phyloP scores from a whole-genome alignment of 2,797 vertebrate species.

The Halcyon chelicuti region DNA sequence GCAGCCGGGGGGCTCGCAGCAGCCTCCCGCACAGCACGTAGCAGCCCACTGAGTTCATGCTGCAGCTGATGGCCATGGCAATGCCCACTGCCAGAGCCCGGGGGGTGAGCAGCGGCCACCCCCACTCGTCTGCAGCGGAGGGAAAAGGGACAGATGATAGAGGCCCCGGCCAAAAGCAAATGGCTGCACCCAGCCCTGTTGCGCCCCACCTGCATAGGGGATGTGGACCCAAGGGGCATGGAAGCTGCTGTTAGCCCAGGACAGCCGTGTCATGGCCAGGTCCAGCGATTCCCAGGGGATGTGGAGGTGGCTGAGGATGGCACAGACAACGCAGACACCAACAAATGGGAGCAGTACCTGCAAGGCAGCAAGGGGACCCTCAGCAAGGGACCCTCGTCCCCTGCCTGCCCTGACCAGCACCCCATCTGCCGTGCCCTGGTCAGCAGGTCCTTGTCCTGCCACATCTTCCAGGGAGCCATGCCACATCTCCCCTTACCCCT shows the following conservation, averaged over 20 bases:
- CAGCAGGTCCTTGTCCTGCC: background rate
- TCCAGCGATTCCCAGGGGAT: slow-evolving; percentile 38
- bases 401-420: background rate
- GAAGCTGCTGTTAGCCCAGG: slow-evolving; percentile 51
- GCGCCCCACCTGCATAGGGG: slow-evolving; percentile 79
- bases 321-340: slow-evolving; percentile 78
- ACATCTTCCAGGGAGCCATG: background rate
- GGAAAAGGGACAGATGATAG: background rate
- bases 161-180: background rate
- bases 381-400: background rate
- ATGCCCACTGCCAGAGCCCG: slow-evolving; percentile 76
- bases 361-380: background rate
- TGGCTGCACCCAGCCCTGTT: background rate
- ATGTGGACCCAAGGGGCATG: slow-evolving; percentile 79
- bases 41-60: slow-evolving; percentile 82
- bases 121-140: slow-evolving; percentile 68
- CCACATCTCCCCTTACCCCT: background rate
- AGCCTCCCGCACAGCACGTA: slow-evolving; percentile 80
- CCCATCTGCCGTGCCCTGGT: background rate
- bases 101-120: slow-evolving; percentile 81
- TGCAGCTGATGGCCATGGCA: slow-evolving; percentile 81
- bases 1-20: slow-evolving; percentile 68
- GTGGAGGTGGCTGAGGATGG: slow-evolving; percentile 61
- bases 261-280: background rate
- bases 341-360: slow-evolving; percentile 83